Conservation (phyloP, 1,140 invertebrate genomes). For the Globodera ellingtonae region DNA sequence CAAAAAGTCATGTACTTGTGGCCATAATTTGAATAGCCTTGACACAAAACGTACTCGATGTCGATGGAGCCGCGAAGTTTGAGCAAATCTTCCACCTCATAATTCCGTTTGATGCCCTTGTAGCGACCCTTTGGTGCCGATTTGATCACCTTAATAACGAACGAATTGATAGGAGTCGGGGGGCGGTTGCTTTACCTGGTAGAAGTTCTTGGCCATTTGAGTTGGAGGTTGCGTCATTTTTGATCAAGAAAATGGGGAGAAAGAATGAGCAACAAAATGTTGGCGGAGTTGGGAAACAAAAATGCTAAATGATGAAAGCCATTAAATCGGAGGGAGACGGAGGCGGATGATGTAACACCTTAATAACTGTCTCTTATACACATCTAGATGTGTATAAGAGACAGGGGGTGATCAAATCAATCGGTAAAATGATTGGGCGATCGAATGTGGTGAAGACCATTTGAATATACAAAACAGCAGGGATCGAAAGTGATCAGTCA, state of each 20-base stretch:
- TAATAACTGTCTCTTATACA: too few relatives aligned
- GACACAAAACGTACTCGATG: conserved; percentile 52
- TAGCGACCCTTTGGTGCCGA: conserved; percentile 64
- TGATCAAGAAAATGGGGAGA: background rate
- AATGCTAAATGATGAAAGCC: too few relatives aligned
- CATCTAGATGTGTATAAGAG: too few relatives aligned
- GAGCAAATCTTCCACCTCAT: conserved; percentile 66
- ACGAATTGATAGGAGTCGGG: background rate
- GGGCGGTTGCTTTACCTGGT: conserved; percentile 41
- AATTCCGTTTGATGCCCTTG: conserved; percentile 64
- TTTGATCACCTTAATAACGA: conserved; percentile 57
- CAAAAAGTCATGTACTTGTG: too few relatives aligned
- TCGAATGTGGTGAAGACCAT: background rate
- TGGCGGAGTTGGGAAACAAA: background rate
- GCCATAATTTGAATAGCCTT: too few relatives aligned
- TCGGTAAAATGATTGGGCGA: background rate
- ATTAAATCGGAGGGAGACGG: too few relatives aligned
- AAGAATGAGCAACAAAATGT: background rate
- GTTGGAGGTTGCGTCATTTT: background rate
- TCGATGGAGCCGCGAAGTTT: conserved; percentile 65
- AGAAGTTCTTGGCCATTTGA: conserved; percentile 51
- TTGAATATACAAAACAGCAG: background rate
- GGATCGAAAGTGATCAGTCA: conserved; percentile 3
- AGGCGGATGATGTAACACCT: background rate
- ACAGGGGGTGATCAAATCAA: background rate